phyloP scores from a whole-genome alignment of 2,113 vertebrate genomes.

The Deroptyus accipitrinus region DNA sequence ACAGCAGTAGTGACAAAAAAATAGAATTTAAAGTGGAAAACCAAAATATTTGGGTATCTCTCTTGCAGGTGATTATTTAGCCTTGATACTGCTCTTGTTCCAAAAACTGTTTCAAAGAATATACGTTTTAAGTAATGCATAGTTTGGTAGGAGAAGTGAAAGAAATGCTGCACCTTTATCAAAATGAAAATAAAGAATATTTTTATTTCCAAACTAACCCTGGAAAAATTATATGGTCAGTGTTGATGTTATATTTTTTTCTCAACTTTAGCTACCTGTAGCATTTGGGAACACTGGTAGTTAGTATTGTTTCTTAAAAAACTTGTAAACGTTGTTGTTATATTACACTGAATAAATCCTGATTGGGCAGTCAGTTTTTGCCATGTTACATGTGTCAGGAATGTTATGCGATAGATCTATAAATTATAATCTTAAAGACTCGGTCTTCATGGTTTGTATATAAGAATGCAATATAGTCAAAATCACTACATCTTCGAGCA shows the following conservation, averaged over 20 bases:
- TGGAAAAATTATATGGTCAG: not conserved
- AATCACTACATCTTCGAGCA: not conserved
- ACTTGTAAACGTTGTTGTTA: not conserved
- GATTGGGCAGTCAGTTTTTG: not conserved
- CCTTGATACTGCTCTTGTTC: not conserved
- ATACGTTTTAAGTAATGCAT: fast-evolving
- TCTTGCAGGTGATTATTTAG: not conserved
- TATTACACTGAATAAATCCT: not conserved
- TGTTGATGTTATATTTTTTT: not conserved
- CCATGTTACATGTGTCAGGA: not conserved
- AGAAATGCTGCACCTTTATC: not conserved
- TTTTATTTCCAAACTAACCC: not conserved
- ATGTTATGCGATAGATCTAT: not conserved
- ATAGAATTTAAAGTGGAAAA: not conserved
- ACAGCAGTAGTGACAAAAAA: not conserved
- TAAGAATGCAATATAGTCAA: not conserved
- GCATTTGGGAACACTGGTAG: not conserved
- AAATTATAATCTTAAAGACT: not conserved
- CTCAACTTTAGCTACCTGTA: not conserved
- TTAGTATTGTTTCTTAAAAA: not conserved
- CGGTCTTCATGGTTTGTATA: not conserved
- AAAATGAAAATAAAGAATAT: not conserved
- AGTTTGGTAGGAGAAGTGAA: not conserved
- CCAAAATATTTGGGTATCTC: not conserved
- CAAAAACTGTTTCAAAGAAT: not conserved